Evolutionary conservation across 1,140 invertebrate species (phyloP), one percentile per base, ranked within the genome.

Genomic region (Cephus cinctus): DNA sequence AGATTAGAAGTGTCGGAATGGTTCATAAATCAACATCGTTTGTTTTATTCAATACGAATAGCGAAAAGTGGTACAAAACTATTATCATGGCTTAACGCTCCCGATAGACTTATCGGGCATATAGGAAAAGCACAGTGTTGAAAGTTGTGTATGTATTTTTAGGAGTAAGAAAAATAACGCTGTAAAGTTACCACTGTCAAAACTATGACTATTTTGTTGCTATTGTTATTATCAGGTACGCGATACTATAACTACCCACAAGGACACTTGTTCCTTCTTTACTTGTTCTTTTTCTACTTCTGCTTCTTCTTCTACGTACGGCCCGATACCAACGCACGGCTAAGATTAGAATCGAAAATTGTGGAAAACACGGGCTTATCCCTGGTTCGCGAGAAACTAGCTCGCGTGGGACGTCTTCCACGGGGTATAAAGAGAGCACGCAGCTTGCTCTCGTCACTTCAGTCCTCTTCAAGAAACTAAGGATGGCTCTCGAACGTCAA

Each of bases 401-500:
- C 38, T 23, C 43, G 32, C 27, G 38, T 27, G 43, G 34, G 25
- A 36, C 20, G 12, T 4, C 5, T 22, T 12, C 12, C 18, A 4
- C 43, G 15, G 16, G 22, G 14, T 9, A 32, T 15, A 14, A 32
- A 44, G 49, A 42, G 32, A 41, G 39, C 25, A 38, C 14, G n/a
- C 11, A 2, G 16, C 19, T 41, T 43, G 16, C 41, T 50, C 56
- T 58, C 56, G 52, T 46, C 63, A 72, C 67, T 67, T 75, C 67
- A 73, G 69, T 71, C 59, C 66, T 62, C 68, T 72, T 46, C 60
- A 63, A 76, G 52, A 62, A 64, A 71, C 69, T 74, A 80, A 80
- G 57, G 61, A 88, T 88, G 86, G 86, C 86, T 81, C 79, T 88
- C 66, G 86, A 88, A 84, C 83, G 86, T 78, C 84, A 86, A 85